Conservation (phyloP, 2,888 invertebrate species). For the Acanthosoma haemorrhoidale region DNA sequence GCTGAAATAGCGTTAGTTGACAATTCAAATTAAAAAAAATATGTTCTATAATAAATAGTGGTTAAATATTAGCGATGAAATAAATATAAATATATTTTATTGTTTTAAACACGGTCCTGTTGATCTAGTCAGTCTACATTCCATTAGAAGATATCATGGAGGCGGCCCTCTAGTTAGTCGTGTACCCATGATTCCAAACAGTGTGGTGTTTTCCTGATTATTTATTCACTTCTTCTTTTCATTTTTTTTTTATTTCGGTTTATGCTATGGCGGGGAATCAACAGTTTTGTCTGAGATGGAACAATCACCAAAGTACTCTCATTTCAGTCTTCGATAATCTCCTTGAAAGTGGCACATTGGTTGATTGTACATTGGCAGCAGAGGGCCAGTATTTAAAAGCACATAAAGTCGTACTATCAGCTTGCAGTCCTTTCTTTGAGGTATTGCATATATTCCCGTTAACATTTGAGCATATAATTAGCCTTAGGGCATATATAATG, state of each 20-base stretch:
- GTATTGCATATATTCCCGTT: no score
- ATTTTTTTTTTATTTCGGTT: conserved; percentile 28
- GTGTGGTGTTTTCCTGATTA: conserved; percentile 34
- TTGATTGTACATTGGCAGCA: conserved; percentile 89
- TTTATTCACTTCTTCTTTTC: conserved; percentile 28
- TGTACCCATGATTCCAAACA: conserved; percentile 38
- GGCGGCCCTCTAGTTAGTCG: conserved; percentile 35
- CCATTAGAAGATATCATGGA: conserved; percentile 8
- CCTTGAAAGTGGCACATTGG: conserved; percentile 82
- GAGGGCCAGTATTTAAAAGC: conserved; percentile 88
- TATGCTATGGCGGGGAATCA: conserved; percentile 49
- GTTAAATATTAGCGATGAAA: neutral
- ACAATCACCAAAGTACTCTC: conserved; percentile 89
- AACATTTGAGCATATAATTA: no score
- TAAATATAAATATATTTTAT: neutral
- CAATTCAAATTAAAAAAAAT: neutral
- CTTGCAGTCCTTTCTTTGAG: conserved; percentile 54
- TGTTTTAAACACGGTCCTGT: neutral
- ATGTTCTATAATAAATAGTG: no score
- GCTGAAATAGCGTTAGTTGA: neutral
- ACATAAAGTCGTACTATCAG: conserved; percentile 90
- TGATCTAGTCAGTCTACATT: neutral
- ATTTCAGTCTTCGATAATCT: conserved; percentile 88
- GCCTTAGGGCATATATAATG: neutral
- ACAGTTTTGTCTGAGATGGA: conserved; percentile 91